Conservation (phyloP, 2,888 invertebrate species). For the Bimastos eiseni region DNA sequence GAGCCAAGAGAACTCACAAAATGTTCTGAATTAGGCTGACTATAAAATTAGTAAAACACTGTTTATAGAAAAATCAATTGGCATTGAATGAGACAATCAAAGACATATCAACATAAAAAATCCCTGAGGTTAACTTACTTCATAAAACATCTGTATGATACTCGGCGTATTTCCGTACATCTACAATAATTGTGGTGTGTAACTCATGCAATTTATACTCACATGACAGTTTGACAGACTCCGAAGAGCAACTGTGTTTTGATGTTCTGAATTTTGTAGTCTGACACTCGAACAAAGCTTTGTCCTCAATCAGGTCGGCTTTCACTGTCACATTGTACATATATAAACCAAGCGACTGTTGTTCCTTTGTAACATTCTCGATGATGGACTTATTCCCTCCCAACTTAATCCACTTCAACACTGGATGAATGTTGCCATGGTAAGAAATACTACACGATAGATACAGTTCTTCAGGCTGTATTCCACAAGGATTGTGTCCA, state of each 20-base stretch:
- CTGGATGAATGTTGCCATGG: not conserved
- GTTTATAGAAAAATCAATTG: too few species aligned
- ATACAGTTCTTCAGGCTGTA: not conserved
- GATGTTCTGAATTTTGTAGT: not conserved
- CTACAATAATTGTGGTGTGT: not conserved
- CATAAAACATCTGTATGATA: not conserved
- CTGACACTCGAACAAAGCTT: not conserved
- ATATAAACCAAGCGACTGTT: not conserved
- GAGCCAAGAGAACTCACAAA: too few species aligned
- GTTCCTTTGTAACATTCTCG: not conserved
- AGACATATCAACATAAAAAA: too few species aligned
- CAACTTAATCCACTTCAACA: not conserved
- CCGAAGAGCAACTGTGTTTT: constrained; percentile 13
- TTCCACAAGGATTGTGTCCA: not conserved
- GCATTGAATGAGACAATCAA: too few species aligned
- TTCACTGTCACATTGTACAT: not conserved
- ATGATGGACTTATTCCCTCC: not conserved
- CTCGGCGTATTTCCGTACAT: not conserved
- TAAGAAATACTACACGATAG: not conserved
- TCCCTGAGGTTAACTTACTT: too few species aligned
- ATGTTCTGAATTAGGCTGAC: too few species aligned
- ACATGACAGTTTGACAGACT: not conserved
- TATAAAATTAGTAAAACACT: too few species aligned
- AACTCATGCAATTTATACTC: not conserved
- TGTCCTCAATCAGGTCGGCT: not conserved